Evolutionary conservation across 2,888 invertebrate species (phyloP).

Genomic region (Ceratothoa steindachneri): DNA sequence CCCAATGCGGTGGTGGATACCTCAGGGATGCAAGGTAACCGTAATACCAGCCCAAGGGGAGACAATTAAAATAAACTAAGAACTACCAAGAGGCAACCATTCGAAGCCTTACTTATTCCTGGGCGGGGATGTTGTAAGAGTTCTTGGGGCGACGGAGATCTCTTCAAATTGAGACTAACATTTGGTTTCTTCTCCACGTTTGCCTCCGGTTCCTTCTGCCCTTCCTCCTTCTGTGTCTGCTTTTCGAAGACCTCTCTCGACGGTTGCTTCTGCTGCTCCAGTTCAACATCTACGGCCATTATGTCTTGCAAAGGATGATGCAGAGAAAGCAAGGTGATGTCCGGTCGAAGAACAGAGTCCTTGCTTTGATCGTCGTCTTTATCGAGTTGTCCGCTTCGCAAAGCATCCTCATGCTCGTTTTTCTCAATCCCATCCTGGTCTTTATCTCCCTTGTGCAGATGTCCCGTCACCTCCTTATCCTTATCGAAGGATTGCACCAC

Average conservation of each 20-base stretch:
- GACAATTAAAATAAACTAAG: too few relatives aligned
- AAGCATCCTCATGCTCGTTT: too few relatives aligned
- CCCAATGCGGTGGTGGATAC: too few relatives aligned
- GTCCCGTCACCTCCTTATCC: slow-evolving; percentile 15
- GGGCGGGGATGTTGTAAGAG: neutral
- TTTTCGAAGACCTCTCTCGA: slow-evolving; percentile 49
- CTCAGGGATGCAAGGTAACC: too few relatives aligned
- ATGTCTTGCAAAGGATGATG: neutral
- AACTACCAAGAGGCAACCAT: too few relatives aligned
- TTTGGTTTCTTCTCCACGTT: slow-evolving; percentile 29
- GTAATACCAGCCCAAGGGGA: too few relatives aligned
- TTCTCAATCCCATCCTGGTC: too few relatives aligned
- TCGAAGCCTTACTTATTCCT: neutral
- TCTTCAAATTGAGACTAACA: slow-evolving; percentile 35
- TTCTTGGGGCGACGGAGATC: slow-evolving; percentile 28
- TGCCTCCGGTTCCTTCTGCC: slow-evolving; percentile 1
- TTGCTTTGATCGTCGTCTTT: slow-evolving; percentile 24
- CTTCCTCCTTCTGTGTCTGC: slow-evolving; percentile 13
- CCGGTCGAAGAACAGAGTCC: neutral
- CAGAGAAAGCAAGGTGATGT: neutral
- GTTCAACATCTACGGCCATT: slow-evolving; percentile 50
- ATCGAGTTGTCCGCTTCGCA: slow-evolving; percentile 24
- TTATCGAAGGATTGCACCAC: slow-evolving; percentile 18
- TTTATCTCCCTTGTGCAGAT: neutral
- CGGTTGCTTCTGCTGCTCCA: slow-evolving; percentile 51